Evolutionary conservation across 2,888 invertebrate genomes (phyloP), one percentile per base, ranked within the genome.

Genomic region (Corbicula japonica): DNA sequence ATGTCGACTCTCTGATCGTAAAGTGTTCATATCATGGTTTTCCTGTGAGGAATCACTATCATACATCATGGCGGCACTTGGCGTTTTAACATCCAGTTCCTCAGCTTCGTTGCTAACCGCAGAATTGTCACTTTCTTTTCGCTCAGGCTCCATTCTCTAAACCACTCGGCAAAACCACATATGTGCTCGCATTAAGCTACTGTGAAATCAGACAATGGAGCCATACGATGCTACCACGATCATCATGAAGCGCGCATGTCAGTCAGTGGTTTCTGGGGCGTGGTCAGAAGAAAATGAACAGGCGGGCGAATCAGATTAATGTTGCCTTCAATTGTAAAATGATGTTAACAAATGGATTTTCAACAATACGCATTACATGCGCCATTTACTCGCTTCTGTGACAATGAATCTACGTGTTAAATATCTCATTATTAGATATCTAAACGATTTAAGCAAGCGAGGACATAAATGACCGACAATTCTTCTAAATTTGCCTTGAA

Each of bases 11-110:
- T 46, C 30, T 10, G 65, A 35, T 18, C 34, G n/a, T 44, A 60
- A 44, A 18, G 44, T 34, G 10, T 60, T 56, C n/a, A 54, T 50
- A 3, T 73, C 78, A 18, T 68, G 76, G 28, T 79, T 79, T 62
- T 83, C 83, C 68, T 79, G 76, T 1, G 83, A 83, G 1, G 83
- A 83, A 58, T 83, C 83, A 65, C 83, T 83, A 30, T 83, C 83
- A 38, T 83, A 83, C 75, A 80, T 80, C 15, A 68, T 63, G 23
- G 68, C 65, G 3, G 70, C 58, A 54, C 77, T 73, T 23, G 34
- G 50, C 10, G 34, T 28, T 32, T 26, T 65, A 6, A 8, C 54
- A 10, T 46, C 35, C 15, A 65, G 50, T 2, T n/a, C 28, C 18
- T 58, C 63, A 2, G 58, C 60, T 26, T 41, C 28, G 44, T 52